These are phyloP conservation scores for Antheraea assamensis DNA, from an alignment of 2,888 invertebrate species.

Conservation along the genomic window DNA sequence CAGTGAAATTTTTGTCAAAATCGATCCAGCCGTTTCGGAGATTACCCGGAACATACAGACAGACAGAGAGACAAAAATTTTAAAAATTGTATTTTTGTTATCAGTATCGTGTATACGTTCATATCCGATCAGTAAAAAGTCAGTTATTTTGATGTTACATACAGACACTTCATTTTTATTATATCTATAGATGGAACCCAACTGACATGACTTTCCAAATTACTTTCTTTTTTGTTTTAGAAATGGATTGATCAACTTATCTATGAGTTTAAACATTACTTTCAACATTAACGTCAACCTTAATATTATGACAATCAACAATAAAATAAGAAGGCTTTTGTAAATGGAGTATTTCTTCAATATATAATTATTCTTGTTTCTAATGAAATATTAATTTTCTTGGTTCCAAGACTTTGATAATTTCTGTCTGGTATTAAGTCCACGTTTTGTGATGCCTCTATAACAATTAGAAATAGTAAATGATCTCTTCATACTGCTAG, in stretches of 20 bases:
- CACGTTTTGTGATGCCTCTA: background rate
- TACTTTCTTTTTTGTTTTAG: background rate
- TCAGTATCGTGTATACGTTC: too few relatives aligned
- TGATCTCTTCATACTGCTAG: background rate
- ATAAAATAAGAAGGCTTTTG: background rate
- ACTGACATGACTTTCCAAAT: background rate
- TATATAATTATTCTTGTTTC: background rate
- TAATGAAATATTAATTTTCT: background rate
- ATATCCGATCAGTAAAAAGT: too few relatives aligned
- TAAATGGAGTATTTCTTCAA: background rate
- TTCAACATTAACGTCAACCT: conserved; percentile 14
- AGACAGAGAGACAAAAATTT: too few relatives aligned
- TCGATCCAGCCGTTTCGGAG: too few relatives aligned
- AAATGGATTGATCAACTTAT: background rate
- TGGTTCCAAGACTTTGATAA: background rate
- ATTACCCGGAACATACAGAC: too few relatives aligned
- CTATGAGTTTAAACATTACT: background rate
- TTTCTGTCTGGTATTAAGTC: background rate
- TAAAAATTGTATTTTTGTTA: too few relatives aligned
- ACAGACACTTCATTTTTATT: too few relatives aligned
- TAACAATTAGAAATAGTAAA: background rate
- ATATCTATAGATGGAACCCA: too few relatives aligned
- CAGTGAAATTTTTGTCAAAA: too few relatives aligned
- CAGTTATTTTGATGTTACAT: too few relatives aligned
- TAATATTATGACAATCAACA: background rate